A percentile compares a stretch with the other conserved stretches of the same genome.
Conservation (phyloP, 2,113 vertebrate genomes). For the Sakesphorus luctuosus region DNA sequence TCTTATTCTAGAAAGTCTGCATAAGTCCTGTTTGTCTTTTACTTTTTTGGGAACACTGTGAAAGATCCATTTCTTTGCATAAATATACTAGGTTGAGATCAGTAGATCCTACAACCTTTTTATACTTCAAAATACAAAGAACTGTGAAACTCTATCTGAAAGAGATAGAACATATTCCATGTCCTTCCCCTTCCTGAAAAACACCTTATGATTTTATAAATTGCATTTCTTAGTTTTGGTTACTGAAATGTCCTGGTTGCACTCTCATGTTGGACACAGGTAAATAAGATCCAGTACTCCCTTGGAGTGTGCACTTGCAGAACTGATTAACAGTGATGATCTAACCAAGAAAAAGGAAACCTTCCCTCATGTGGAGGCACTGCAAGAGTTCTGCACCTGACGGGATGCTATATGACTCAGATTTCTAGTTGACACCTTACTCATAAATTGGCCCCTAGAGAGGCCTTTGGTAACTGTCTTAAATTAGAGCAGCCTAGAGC, state of each 20-base stretch:
- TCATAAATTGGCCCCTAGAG: slow-evolving; percentile 5
- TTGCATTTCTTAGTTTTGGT: neutral
- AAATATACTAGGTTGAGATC: neutral
- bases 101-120: neutral
- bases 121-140: neutral
- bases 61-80: neutral
- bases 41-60: neutral
- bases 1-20: neutral
- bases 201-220: neutral
- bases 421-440: slow-evolving; percentile 23
- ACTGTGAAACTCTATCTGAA: neutral
- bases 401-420: neutral
- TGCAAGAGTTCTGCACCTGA: neutral
- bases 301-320: neutral
- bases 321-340: neutral
- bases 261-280: neutral
- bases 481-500: slow-evolving; percentile 12
- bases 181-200: neutral
- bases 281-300: neutral
- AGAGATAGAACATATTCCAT: neutral
- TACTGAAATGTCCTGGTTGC: neutral
- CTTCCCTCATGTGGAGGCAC: neutral
- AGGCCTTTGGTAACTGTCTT: neutral
- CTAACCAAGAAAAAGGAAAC: neutral
- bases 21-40: neutral